Evolutionary conservation across 2,113 vertebrate genomes (phyloP).

Genomic region (Loxodonta africana): DNA sequence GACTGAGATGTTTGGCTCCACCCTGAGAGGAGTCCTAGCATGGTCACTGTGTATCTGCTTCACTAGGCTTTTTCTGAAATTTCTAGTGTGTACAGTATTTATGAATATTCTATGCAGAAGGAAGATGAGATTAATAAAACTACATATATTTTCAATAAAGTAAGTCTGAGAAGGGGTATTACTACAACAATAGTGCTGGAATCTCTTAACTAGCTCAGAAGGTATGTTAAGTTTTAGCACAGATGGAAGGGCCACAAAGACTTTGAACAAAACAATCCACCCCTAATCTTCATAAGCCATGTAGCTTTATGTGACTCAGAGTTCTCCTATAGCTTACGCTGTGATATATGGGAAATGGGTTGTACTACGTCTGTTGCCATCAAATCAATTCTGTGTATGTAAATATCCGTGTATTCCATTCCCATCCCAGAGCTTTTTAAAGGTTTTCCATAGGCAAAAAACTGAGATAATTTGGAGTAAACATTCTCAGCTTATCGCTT

Average conservation of each 20-base stretch:
- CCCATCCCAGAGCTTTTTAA: background rate
- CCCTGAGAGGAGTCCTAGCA: background rate
- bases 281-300: background rate
- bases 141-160: background rate
- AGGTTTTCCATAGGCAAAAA: background rate
- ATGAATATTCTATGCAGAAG: background rate
- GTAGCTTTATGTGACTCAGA: background rate
- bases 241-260: background rate
- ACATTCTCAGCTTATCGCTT: background rate
- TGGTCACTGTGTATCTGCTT: background rate
- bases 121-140: background rate
- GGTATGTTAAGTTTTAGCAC: background rate
- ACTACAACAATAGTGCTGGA: background rate
- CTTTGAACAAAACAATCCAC: background rate
- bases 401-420: background rate
- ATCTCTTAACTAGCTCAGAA: background rate
- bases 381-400: background rate
- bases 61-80: background rate
- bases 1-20: background rate
- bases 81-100: background rate
- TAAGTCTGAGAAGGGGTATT: background rate
- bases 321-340: background rate
- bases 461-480: background rate
- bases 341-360: background rate
- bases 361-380: too few relatives aligned